phyloP scores from a whole-genome alignment of 2,113 vertebrate species.

The Pedionomus torquatus region DNA sequence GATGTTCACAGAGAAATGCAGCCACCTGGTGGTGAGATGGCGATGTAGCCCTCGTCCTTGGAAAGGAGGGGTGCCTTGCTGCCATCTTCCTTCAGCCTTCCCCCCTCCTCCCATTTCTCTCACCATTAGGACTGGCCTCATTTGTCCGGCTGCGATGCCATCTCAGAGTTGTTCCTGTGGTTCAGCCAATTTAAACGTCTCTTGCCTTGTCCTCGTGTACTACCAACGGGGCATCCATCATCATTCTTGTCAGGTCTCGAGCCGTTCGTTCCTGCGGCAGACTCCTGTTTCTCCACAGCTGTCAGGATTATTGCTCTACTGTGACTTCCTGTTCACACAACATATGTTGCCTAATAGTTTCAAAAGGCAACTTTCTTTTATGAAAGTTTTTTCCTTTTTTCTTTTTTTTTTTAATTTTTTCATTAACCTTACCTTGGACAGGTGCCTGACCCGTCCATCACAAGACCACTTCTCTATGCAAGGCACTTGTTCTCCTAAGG shows the following conservation, averaged over 20 bases:
- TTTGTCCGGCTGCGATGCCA: not conserved
- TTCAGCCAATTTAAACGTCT: slow-evolving; percentile 21
- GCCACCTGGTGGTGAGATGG: slow-evolving; percentile 58
- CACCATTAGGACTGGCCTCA: not conserved
- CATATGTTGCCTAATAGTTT: slow-evolving; percentile 73
- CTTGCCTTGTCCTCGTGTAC: slow-evolving; percentile 18
- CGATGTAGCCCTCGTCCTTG: not conserved
- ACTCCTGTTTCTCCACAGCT: slow-evolving; percentile 68
- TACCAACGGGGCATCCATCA: slow-evolving; percentile 61
- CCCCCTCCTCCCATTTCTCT: not conserved
- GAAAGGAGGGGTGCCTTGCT: not conserved
- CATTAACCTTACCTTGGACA: slow-evolving; percentile 40
- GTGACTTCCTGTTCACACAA: slow-evolving; percentile 72
- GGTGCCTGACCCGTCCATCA: not conserved
- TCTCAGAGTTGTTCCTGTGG: not conserved
- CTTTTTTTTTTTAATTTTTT: not conserved
- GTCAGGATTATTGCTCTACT: slow-evolving; percentile 72
- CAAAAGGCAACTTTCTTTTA: slow-evolving; percentile 66
- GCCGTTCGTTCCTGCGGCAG: not conserved
- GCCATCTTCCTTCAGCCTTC: not conserved
- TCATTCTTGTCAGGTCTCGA: slow-evolving; percentile 66
- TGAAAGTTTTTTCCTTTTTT: not conserved
- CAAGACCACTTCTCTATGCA: not conserved
- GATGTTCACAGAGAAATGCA: slow-evolving; percentile 56
- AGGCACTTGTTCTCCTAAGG: not conserved